Base-by-base conservation (phyloP, 1,140 invertebrate genomes). In the Drosophila triauraria region DNA sequence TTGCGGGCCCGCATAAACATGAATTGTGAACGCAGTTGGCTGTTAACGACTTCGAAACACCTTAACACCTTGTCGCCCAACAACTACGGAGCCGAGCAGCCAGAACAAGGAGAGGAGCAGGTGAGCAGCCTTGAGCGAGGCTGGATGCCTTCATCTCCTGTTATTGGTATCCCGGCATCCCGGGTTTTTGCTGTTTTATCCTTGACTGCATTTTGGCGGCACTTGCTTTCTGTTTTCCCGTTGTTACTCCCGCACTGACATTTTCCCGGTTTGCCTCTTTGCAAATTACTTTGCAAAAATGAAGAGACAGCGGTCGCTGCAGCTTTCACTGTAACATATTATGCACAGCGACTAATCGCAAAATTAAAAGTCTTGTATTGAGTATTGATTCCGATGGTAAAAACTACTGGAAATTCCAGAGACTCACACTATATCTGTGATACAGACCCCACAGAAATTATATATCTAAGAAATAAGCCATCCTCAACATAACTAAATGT, bases 261-360 rank as follows among this genome's bases (percentile, higher is more conserved):
- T 65, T 44, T 69, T 53, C 65, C 47, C 60, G 62, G 57, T 61
- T 70, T 75, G 65, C 81, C 83, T 80, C 87, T 82, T 82, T 86
- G 85, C 90, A 91, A 91, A 91, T 91, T 91, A 83, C 90, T 91
- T 91, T 91, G 90, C 85, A 85, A 83, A 91, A 91, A 90, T 88
- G 75, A 82, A 85, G 75, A 71, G 85, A 90, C 88, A 88, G 79
- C 77, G 70, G 58, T 46, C 25, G 20, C 8, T 42, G 44, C 20
- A 20, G 12, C 25, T 44, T 17, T 35, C 27, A 53, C 76, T 62
- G 59, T 48, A 48, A 69, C 63, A 69, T 44, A 59, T 64, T 17
- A 17, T 17, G 44, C 40, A 56, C 53, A 13, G 53, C 35, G 8
- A 56, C 35, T 40, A 56, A 56, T n/a, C 15, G 23, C 10, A 0